Base-by-base conservation (phyloP, 2,888 invertebrate species). In the Formica aserva region DNA sequence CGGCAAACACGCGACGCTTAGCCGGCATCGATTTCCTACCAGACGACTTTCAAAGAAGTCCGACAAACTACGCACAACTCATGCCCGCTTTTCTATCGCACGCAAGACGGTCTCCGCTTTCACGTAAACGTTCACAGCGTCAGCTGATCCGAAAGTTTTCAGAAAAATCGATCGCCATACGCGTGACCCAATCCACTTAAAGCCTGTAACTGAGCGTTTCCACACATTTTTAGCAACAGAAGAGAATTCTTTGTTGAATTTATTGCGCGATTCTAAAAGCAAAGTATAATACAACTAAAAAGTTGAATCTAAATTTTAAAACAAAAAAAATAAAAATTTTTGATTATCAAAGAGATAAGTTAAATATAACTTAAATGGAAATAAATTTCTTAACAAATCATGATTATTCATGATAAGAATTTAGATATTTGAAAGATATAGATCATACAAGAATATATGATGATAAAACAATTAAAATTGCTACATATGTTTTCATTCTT, bases 1-100 rank as follows among this genome's bases (percentile, higher is more conserved):
- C 22, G 22, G 13, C 26, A 29, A n/a, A 57, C 48, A 76, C 57
- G 76, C 76, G 13, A 63, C 18, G 15, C 11, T 41, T 76, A 60
- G 55, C 32, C 35, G 29, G 3, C 32, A 82, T 82, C 66, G 66
- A 82, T 78, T 82, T 66, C 26, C 57, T 45, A 35, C 22, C 77
- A 66, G 66, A 75, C 77, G 32, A 82, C 57, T 82, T 76, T 74
- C 78, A 66, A 82, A 78, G 82, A 82, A 82, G 65, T 65, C 35
- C 13, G 65, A 62, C 75, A 13, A 35, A 29, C 13, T n/a, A 29
- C 9, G 15, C 41, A 22, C 26, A 13, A 63, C 45, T 32, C 76
- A 62, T 69, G 62, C 52, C 26, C 26, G 71, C 26, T 67, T 81
- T 77, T 26, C 13, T 6, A 13, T 35, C 48, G 15, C 66, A 78